These are phyloP conservation scores for Lampropteryx suffumata DNA, from an alignment of 2,888 invertebrate genomes.

Conservation along the genomic window DNA sequence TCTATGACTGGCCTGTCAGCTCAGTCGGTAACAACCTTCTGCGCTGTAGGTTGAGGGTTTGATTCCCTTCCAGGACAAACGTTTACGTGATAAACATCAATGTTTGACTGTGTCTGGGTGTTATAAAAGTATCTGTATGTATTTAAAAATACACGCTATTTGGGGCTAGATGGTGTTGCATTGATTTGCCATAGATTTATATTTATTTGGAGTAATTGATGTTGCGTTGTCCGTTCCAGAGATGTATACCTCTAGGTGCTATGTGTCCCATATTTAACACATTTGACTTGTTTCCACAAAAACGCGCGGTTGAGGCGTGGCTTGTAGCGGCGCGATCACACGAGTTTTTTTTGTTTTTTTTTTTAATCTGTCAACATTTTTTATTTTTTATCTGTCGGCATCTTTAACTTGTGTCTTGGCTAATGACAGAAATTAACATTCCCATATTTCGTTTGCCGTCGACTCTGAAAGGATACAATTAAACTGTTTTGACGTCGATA, in stretches of 20 bases:
- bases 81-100: too few relatives aligned
- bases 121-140: too few relatives aligned
- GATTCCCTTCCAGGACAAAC: too few relatives aligned
- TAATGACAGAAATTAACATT: slow-evolving; percentile 80
- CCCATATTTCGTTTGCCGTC: slow-evolving; percentile 71
- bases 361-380: slow-evolving; percentile 39
- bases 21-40: too few relatives aligned
- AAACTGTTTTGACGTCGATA: slow-evolving; percentile 60
- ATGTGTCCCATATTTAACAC: slow-evolving; percentile 69
- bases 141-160: too few relatives aligned
- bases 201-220: too few relatives aligned
- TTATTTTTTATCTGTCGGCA: slow-evolving; percentile 63
- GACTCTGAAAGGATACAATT: slow-evolving; percentile 49
- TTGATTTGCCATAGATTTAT: too few relatives aligned
- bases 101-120: too few relatives aligned
- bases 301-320: slow-evolving; percentile 55
- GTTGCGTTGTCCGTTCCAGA: slow-evolving; percentile 47
- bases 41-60: too few relatives aligned
- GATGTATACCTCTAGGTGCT: slow-evolving; percentile 26
- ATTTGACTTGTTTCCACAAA: slow-evolving; percentile 77
- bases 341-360: slow-evolving; percentile 54
- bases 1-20: too few relatives aligned
- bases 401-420: slow-evolving; percentile 64
- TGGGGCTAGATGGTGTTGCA: too few relatives aligned
- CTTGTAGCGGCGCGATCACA: slow-evolving; percentile 71